phyloP scores from a whole-genome alignment of 2,888 invertebrate genomes.

The Leptura quadrifasciata region DNA sequence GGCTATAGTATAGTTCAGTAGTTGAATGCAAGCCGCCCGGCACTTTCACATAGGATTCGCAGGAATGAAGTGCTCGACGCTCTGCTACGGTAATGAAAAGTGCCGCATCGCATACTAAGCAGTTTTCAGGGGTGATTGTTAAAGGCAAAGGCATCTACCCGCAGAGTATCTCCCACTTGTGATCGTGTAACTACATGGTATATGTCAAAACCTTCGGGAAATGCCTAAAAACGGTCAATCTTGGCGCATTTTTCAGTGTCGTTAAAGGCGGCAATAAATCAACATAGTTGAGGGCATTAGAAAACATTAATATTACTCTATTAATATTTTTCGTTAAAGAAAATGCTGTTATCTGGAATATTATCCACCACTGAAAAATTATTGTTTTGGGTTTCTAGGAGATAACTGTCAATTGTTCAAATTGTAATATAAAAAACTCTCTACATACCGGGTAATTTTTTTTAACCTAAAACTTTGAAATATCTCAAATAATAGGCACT shows the following conservation, averaged over 20 bases:
- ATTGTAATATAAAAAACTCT: too few relatives aligned
- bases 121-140: constrained; percentile 68
- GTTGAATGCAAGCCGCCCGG: constrained; percentile 9
- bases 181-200: constrained; percentile 42
- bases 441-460: too few relatives aligned
- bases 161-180: constrained; percentile 37
- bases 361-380: too few relatives aligned
- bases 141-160: constrained; percentile 58
- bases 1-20: constrained; percentile 17
- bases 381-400: too few relatives aligned
- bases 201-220: constrained; percentile 31
- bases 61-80: constrained; percentile 70
- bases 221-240: constrained; percentile 9
- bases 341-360: too few relatives aligned
- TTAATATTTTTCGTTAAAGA: too few relatives aligned
- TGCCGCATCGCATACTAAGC: constrained; percentile 78
- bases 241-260: not conserved
- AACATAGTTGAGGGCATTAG: not conserved
- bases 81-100: constrained; percentile 78
- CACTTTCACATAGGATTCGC: constrained; percentile 63
- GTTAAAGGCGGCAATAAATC: not conserved
- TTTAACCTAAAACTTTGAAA: too few relatives aligned
- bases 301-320: not conserved
- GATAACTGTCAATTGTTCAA: too few relatives aligned
- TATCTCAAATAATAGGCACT: too few relatives aligned